Evolutionary conservation across 2,888 invertebrate genomes (phyloP).

Genomic region (Drosophila subsilvestris): DNA sequence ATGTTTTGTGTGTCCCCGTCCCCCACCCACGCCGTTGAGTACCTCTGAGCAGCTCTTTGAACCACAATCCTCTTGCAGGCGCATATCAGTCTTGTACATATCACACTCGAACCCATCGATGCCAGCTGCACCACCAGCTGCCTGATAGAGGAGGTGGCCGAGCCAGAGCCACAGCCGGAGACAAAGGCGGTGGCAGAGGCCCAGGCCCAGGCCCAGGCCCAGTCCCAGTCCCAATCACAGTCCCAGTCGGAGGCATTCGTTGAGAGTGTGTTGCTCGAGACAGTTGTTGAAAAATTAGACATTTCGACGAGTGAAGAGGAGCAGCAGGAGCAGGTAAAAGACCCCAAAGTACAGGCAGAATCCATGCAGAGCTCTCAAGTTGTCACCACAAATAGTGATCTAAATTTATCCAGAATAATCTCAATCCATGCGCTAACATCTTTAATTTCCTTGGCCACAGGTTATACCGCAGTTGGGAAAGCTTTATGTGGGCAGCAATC

Average conservation of each 20-base stretch:
- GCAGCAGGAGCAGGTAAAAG: conserved; percentile 61
- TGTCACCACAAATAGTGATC: conserved; percentile 54
- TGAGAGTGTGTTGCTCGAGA: conserved; percentile 64
- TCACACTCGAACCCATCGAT: conserved; percentile 81
- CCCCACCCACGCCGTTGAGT: conserved; percentile 21
- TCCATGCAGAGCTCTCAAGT: conserved; percentile 15
- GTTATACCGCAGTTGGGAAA: conserved; percentile 72
- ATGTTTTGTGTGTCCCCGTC: conserved; percentile 22
- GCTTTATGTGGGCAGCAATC: conserved; percentile 61
- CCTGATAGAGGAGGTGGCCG: conserved; percentile 42
- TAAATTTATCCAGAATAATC: neutral
- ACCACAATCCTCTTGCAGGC: conserved; percentile 77
- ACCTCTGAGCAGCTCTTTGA: conserved; percentile 14
- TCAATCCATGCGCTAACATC: neutral
- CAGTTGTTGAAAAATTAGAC: conserved; percentile 55
- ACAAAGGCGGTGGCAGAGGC: conserved; percentile 39
- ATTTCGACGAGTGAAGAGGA: conserved; percentile 31
- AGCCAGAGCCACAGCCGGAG: conserved; percentile 48
- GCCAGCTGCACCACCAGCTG: conserved; percentile 52
- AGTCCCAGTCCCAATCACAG: conserved; percentile 19
- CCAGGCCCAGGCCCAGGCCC: conserved; percentile 28
- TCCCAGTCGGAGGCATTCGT: conserved; percentile 41
- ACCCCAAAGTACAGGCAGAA: neutral
- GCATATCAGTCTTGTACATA: conserved; percentile 83
- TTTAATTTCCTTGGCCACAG: conserved; percentile 20